These are phyloP conservation scores for Aporrectodea caliginosa DNA, from an alignment of 1,140 invertebrate genomes.

Conservation along the genomic window DNA sequence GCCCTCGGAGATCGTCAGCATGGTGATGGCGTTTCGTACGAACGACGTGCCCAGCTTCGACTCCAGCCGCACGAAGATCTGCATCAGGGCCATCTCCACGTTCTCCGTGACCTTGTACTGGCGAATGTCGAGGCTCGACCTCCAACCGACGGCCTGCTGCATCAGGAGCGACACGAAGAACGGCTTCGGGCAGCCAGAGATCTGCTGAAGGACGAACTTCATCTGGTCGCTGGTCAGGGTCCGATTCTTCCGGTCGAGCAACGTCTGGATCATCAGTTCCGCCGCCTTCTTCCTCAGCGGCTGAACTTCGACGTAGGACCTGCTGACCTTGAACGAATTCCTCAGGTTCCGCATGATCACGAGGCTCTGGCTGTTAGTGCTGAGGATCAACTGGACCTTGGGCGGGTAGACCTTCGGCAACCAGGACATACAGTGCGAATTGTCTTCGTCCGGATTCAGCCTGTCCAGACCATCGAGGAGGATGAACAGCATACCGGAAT, in stretches of 20 bases:
- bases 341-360: neutral
- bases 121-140: neutral
- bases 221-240: neutral
- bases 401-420: neutral
- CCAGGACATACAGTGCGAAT: neutral
- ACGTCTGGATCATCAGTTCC: neutral
- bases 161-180: neutral
- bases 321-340: neutral
- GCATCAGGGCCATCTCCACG: neutral
- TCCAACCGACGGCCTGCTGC: neutral
- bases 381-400: neutral
- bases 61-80: neutral
- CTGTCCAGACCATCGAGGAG: neutral
- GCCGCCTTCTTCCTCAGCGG: neutral
- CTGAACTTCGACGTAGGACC: neutral
- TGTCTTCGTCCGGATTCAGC: neutral
- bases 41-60: neutral
- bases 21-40: neutral
- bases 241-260: neutral
- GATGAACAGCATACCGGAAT: neutral
- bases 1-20: conserved; percentile 17
- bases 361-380: neutral
- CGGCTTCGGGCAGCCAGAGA: neutral
- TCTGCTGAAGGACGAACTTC: neutral
- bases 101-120: neutral